Evolutionary conservation across 2,113 vertebrate species (phyloP).

Genomic region (Caretta caretta): DNA sequence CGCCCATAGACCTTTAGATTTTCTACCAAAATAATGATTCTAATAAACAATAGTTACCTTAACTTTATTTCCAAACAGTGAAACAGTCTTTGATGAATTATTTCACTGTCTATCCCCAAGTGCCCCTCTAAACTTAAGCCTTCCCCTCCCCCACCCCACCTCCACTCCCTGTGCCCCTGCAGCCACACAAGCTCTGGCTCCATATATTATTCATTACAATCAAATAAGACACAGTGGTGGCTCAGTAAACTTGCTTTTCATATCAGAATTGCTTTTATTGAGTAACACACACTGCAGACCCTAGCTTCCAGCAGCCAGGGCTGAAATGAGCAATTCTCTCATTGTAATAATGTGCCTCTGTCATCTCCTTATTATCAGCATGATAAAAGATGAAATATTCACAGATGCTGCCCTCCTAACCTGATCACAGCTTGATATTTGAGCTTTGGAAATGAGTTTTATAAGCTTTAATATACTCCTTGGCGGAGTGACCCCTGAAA

Average conservation of each 20-base stretch:
- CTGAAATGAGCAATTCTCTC: slow-evolving; percentile 99
- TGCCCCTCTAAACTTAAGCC: slow-evolving; percentile 81
- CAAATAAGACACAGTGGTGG: slow-evolving; percentile 95
- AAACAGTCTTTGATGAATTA: slow-evolving; percentile 80
- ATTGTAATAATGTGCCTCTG: slow-evolving; percentile 99
- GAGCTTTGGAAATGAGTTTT: slow-evolving; percentile 99
- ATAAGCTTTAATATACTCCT: slow-evolving; percentile 99
- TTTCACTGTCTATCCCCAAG: slow-evolving; percentile 78
- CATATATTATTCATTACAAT: slow-evolving; percentile 99
- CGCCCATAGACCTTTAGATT: slow-evolving; percentile 46
- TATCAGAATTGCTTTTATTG: slow-evolving; percentile 99
- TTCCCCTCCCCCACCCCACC: slow-evolving; percentile 74
- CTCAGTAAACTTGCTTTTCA: slow-evolving; percentile 96
- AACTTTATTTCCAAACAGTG: slow-evolving; percentile 77
- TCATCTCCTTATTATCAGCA: slow-evolving; percentile 99
- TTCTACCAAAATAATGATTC: slow-evolving; percentile 62
- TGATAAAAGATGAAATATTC: slow-evolving; percentile 99
- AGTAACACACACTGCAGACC: slow-evolving; percentile 88
- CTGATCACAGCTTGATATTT: slow-evolving; percentile 99
- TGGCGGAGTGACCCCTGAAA: slow-evolving; percentile 99
- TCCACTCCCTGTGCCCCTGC: slow-evolving; percentile 69
- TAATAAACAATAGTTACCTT: slow-evolving; percentile 66
- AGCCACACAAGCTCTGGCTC: slow-evolving; percentile 69
- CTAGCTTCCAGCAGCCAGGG: slow-evolving; percentile 92
- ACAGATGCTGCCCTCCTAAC: slow-evolving; percentile 99